Base-by-base conservation (phyloP, 2,888 invertebrate genomes). In the Xestoiulus laeticollis region DNA sequence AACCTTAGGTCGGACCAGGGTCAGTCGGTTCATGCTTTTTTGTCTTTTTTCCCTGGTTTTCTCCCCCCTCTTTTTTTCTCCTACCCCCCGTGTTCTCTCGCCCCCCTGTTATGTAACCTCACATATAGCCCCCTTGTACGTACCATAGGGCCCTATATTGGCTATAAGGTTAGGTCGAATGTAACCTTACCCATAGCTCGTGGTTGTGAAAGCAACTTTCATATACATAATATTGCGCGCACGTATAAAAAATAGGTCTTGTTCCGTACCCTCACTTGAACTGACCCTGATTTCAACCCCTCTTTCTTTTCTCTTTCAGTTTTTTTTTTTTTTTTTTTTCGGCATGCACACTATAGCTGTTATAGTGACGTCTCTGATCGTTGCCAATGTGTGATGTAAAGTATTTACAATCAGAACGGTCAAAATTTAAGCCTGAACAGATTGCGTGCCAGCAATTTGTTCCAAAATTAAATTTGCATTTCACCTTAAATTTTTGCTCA, bases 261-360 rank as follows among this genome's bases (percentile, higher is more conserved):
- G 86, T 86, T 86, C 48, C 86, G 53, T 86, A 86, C 44, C 86
- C 86, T 86, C 86, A 86, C 86, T 86, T 86, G 86, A 86, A 86
- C 86, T 86, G 86, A 86, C 86, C 86, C 86, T 86, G 53, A 86
- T 86, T 86, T 86, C 48, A 53, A 59, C 59, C 68, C 38, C 38
- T 68, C 68, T 33, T 87, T 87, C 68, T 87, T 53, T 68, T 78
- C 22, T 32, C 38, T 59, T 78, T 33, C 78, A 32, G 16, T 44
- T 85, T 48, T 44, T 85, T 85, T 85, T 85, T 43, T 38, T 44
- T 85, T 48, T 44, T 85, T 85, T 85, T 85, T 43, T 19, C 26
- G 43, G 38, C 22, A 38, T 16, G 12, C n/a, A 43, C 85, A 43
- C 44, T 38, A n/a, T 85, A 38, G 22, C 38, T 26, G 22, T 44